Evolutionary conservation across 1,140 invertebrate species (phyloP), one percentile per base, ranked within the genome.

Genomic region (Drosophila aff.): DNA sequence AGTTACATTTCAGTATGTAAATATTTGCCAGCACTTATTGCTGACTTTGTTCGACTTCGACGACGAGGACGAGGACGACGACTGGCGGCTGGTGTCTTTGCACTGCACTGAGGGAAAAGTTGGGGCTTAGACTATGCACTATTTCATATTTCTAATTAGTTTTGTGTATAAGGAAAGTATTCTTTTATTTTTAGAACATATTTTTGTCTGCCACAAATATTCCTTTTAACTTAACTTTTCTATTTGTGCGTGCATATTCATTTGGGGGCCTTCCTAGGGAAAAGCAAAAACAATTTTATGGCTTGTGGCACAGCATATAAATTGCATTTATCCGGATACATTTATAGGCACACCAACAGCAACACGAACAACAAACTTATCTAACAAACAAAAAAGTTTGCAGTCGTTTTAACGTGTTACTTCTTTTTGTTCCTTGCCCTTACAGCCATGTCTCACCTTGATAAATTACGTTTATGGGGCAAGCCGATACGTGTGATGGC

Each of bases 401-500:
- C 44, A 69, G 59, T 63, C 62, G 57, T 72, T 73, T 63, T 67
- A 85, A 85, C 69, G 40, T 66, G 64, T 79, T 80, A 58, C 58
- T 43, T 59, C 58, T 43, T 60, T 58, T 59, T 41, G 40, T 36
- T 66, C 6, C 44, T 49, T 69, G 81, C 67, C 68, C 79, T 94
- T 94, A 23, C 94, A 99, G 99, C 99, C 52, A 97, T 99, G 95
- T 98, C 97, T 79, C 98, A 99, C 94, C 96, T 99, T 96, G 98
- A 99, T 94, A 99, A 99, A 94, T 94, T 99, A 79, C 97, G 97
- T 92, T 96, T 99, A 82, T 99, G 97, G 95, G 98, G 98, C 59
- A 99, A 99, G 93, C 96, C 97, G 81, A 98, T 99, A 94, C 95
- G 98, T 92, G 98, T 99, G 79, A 98, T 98, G 95, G 95, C 98